These are phyloP conservation scores for Stichopus chloronotus DNA, from an alignment of 35 echinoderm and acorn worm species.

Conservation along the genomic window DNA sequence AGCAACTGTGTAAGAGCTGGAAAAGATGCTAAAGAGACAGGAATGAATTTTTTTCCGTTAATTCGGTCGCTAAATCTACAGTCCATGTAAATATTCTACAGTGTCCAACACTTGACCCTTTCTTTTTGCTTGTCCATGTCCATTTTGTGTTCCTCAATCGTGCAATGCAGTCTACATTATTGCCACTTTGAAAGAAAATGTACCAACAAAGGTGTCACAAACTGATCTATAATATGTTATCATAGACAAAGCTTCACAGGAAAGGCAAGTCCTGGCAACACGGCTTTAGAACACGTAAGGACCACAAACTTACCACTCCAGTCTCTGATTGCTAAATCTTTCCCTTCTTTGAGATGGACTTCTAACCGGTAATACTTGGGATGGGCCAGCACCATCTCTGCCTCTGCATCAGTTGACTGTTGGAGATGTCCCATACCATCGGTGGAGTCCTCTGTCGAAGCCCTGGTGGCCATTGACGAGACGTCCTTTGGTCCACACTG, in stretches of 20 bases:
- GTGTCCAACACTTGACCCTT: no score
- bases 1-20: no score
- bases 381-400: conserved; percentile 47
- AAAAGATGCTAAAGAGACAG: no score
- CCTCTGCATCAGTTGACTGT: background rate
- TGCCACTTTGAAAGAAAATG: no score
- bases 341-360: conserved; percentile 83
- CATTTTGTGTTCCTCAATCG: no score
- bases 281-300: background rate
- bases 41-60: no score
- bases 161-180: no score
- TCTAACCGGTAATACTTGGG: conserved; percentile 84
- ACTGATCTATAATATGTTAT: background rate
- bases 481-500: background rate
- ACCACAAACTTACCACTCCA: conserved; percentile 80
- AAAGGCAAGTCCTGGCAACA: background rate
- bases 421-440: background rate
- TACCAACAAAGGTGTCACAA: background rate
- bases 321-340: conserved; percentile 88
- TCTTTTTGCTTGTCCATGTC: no score
- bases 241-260: background rate
- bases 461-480: no score
- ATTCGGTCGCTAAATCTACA: no score
- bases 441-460: conserved; percentile 13
- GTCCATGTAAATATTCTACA: no score